phyloP scores from a whole-genome alignment of 2,797 vertebrate genomes.

The Hoplostethus atlanticus region DNA sequence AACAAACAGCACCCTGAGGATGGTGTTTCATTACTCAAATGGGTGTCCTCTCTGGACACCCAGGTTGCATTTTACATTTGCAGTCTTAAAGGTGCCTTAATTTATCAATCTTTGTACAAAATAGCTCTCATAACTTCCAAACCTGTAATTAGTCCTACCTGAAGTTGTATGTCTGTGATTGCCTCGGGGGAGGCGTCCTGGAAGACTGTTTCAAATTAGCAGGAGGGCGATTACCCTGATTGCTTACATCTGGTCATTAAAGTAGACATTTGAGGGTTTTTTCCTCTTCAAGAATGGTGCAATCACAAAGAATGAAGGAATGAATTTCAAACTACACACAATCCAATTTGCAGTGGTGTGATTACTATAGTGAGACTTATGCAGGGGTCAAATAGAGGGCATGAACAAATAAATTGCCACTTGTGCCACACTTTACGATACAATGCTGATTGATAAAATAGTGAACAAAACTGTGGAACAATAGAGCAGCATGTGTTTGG shows the following conservation, averaged over 20 bases:
- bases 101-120: conserved; percentile 64
- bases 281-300: conserved; percentile 37
- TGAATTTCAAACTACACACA: conserved; percentile 30
- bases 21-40: conserved; percentile 32
- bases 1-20: conserved; percentile 42
- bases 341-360: conserved; percentile 36
- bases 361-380: not conserved
- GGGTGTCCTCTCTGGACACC: conserved; percentile 44
- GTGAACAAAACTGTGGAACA: conserved; percentile 10
- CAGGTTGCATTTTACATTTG: conserved; percentile 53
- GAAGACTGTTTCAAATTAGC: conserved; percentile 82
- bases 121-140: conserved; percentile 69
- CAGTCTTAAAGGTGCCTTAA: conserved; percentile 54
- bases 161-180: conserved; percentile 78
- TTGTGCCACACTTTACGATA: not conserved
- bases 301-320: conserved; percentile 44
- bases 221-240: conserved; percentile 81
- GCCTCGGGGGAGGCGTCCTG: conserved; percentile 79
- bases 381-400: conserved; percentile 9
- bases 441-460: conserved; percentile 25
- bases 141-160: conserved; percentile 84
- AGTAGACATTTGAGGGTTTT: conserved; percentile 59
- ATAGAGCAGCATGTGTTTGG: conserved; percentile 14
- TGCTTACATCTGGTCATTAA: conserved; percentile 85
- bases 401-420: conserved; percentile 12